Evolutionary conservation across 2,888 invertebrate species (phyloP).

Genomic region (Eupeodes latifasciatus): DNA sequence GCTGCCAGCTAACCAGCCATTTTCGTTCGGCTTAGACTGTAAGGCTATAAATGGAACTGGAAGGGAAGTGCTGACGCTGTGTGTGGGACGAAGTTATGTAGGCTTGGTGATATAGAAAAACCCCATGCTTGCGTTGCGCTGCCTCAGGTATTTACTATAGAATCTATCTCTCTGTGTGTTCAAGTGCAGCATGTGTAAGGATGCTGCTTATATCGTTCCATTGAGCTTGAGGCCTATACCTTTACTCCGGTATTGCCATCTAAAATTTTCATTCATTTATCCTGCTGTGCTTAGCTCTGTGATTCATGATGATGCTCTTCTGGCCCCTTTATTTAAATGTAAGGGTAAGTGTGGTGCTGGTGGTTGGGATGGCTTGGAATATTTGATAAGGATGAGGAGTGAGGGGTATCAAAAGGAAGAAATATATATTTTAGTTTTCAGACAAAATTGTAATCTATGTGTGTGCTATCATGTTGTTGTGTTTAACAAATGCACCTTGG

Average conservation of each 20-base stretch:
- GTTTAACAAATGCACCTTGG: constrained; percentile 39
- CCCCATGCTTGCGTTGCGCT: constrained; percentile 30
- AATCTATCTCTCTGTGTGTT: background rate
- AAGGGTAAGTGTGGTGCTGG: constrained; percentile 47
- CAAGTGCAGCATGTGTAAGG: constrained; percentile 37
- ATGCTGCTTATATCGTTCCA: constrained; percentile 60
- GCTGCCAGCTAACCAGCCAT: constrained; percentile 44
- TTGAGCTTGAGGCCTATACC: constrained; percentile 52
- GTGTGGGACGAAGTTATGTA: background rate
- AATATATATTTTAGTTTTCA: constrained; percentile 61
- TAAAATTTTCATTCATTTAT: constrained; percentile 71
- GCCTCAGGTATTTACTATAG: constrained; percentile 48
- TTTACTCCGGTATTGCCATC: constrained; percentile 58
- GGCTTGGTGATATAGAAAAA: background rate
- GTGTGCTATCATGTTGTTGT: constrained; percentile 54
- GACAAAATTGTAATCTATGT: constrained; percentile 43
- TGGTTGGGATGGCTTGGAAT: no score
- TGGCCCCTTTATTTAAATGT: constrained; percentile 21
- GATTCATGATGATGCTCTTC: constrained; percentile 71
- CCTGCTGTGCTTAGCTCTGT: constrained; percentile 67
- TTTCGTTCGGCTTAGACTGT: background rate
- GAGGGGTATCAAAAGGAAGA: constrained; percentile 20
- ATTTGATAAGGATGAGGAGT: no score
- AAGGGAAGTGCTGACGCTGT: background rate
- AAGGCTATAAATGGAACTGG: background rate